A percentile compares a stretch with the other conserved stretches of the same genome.
phyloP scores from a whole-genome alignment of 2,113 vertebrate species.

The Megaceryle torquata region DNA sequence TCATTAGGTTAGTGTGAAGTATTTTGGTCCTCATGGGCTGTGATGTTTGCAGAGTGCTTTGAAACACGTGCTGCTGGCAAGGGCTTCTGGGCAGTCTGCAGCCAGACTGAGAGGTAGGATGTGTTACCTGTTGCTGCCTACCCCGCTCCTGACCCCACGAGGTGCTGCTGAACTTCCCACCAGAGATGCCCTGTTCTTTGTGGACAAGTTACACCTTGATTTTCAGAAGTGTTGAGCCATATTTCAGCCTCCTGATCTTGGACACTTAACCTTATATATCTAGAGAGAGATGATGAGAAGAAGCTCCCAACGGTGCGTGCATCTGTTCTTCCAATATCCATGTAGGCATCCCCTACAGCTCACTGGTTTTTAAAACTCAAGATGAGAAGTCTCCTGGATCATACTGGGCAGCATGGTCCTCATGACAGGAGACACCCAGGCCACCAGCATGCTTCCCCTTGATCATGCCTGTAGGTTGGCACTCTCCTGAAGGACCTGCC shows the following conservation, averaged over 20 bases:
- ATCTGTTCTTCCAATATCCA: not conserved
- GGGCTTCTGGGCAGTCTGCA: not conserved
- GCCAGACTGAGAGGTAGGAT: not conserved
- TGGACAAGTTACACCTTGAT: not conserved
- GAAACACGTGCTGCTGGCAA: accelerated
- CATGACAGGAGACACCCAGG: not conserved
- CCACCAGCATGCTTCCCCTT: not conserved
- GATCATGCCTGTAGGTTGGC: not conserved
- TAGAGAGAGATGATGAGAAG: not conserved
- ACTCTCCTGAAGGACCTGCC: not conserved
- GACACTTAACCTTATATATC: not conserved
- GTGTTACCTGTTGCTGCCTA: not conserved
- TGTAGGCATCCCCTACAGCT: not conserved
- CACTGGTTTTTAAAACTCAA: not conserved
- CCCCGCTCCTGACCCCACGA: accelerated
- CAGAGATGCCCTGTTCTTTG: not conserved
- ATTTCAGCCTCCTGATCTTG: not conserved
- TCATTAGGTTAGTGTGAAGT: not conserved
- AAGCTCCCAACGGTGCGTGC: accelerated
- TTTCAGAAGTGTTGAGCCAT: not conserved
- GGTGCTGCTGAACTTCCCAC: not conserved
- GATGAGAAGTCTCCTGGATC: not conserved
- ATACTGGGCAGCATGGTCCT: not conserved
- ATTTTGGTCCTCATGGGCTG: not conserved
- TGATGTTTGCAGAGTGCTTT: not conserved